A percentile compares a stretch with the other conserved stretches of the same genome.
phyloP scores from a whole-genome alignment of 2,888 invertebrate genomes.

The Bruchidius siliquastri region DNA sequence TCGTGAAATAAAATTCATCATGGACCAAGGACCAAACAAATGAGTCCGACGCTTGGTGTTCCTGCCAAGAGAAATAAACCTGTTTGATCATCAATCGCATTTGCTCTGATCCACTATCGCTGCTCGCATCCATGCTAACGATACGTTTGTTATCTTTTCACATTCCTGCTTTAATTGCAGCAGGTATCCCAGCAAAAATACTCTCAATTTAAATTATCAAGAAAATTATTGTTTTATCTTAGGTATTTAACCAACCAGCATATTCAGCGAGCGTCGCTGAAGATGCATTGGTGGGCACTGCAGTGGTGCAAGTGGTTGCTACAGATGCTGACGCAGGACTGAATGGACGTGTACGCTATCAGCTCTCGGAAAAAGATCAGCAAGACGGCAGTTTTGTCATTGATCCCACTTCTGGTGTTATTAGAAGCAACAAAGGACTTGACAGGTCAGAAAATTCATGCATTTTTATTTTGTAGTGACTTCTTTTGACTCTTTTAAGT shows the following conservation, averaged over 20 bases:
- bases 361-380: conserved; percentile 64
- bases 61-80: too few relatives aligned
- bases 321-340: conserved; percentile 81
- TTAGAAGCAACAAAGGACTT: conserved; percentile 81
- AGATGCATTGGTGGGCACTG: conserved; percentile 73
- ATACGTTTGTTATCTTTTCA: too few relatives aligned
- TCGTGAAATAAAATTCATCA: too few relatives aligned
- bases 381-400: conserved; percentile 90
- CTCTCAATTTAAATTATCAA: not conserved
- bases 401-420: conserved; percentile 87
- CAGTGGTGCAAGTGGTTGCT: conserved; percentile 57
- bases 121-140: too few relatives aligned
- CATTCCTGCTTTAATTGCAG: too few relatives aligned
- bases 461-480: too few relatives aligned
- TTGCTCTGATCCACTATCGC: too few relatives aligned
- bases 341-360: conserved; percentile 82
- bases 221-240: not conserved
- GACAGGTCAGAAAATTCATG: conserved; percentile 49
- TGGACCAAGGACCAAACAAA: too few relatives aligned
- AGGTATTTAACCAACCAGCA: conserved; percentile 67
- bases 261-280: conserved; percentile 82
- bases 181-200: too few relatives aligned
- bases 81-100: too few relatives aligned
- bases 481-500: too few relatives aligned
- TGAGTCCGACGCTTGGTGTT: too few relatives aligned